Percentiles rank a stretch among this genome's conserved stretches.
Conservation (phyloP, 1,140 invertebrate species). For the Sesamia nonagrioides region DNA sequence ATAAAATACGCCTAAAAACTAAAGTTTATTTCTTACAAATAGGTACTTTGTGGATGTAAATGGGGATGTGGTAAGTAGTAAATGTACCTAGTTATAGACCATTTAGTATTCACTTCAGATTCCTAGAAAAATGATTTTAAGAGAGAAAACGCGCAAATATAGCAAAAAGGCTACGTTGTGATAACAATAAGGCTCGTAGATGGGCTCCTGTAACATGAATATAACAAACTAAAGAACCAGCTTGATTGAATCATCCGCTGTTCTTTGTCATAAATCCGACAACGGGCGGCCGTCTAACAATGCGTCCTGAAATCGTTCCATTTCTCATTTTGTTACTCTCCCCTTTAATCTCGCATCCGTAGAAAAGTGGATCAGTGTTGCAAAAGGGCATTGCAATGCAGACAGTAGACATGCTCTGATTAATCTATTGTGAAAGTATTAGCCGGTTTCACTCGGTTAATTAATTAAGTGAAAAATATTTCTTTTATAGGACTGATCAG, state of each 20-base stretch:
- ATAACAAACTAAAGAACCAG: constrained; percentile 86
- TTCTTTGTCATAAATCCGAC: constrained; percentile 87
- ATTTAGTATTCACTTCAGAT: background rate
- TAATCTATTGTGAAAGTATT: constrained; percentile 79
- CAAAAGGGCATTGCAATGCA: constrained; percentile 84
- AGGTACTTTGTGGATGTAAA: too few relatives aligned
- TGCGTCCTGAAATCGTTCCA: constrained; percentile 86
- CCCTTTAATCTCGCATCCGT: constrained; percentile 87
- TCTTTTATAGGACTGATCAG: background rate
- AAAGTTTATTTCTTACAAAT: too few relatives aligned
- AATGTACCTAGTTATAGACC: background rate
- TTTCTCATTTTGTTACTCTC: constrained; percentile 87
- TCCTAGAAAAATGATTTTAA: constrained; percentile 42
- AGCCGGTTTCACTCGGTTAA: constrained; percentile 49
- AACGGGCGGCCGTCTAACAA: constrained; percentile 83
- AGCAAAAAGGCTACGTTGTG: constrained; percentile 72
- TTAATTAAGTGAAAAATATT: constrained; percentile 46
- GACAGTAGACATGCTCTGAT: constrained; percentile 76
- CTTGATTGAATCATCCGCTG: constrained; percentile 86
- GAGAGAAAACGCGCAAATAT: constrained; percentile 63
- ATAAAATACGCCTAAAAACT: too few relatives aligned
- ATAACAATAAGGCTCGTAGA: constrained; percentile 80
- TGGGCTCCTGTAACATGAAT: constrained; percentile 79
- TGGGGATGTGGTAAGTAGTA: too few relatives aligned
- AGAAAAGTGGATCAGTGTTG: constrained; percentile 86